Base-by-base conservation (phyloP, 1,140 invertebrate species). In the Diploscapter pachys region DNA sequence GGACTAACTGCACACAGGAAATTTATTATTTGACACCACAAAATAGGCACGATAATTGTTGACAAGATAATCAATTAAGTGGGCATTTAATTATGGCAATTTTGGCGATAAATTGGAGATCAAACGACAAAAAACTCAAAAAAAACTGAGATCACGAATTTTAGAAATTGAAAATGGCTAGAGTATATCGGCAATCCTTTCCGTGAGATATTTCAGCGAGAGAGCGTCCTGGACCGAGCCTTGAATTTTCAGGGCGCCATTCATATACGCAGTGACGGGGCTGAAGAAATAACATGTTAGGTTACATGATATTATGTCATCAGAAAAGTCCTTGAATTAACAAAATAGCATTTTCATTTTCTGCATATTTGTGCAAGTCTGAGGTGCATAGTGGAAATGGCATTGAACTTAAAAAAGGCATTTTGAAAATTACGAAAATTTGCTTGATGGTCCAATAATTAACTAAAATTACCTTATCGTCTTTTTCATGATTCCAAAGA, bases 171-270 rank as follows among this genome's bases (percentile, higher is more conserved):
- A 31, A 31, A 31, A 31, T 31, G 31, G 31, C 31, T 62, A 76
- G 8, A 76, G 53, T 51, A 76, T 61, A 52, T 66, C 54, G 4
- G 70, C 61, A 51, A 76, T 70, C 53, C 75, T 52, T 59, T 76
- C 75, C n/a, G 70, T 65, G 4, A 76, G 59, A 63, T 71, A 66
- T 50, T 74, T 75, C 3, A 78, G 51, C 9, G 66, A 68, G 31
- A 78, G 55, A n/a, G 76, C 76, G 31, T 74, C 76, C 52, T 75
- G 72, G n/a, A 75, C 71, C 9, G 11, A 62, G 56, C 76, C 76
- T 52, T 66, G 50, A 4, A 78, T 49, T 71, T 75, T 75, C 5
- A 78, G 31, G 4, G 13, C 52, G 13, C 76, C 76, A 53, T 66
- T 63, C 72, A 75, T 75, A 55, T 78, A 78, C 13, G 65, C 72